Base-by-base conservation (phyloP, 2,888 invertebrate genomes). In the Reticulitermes lucifugus region DNA sequence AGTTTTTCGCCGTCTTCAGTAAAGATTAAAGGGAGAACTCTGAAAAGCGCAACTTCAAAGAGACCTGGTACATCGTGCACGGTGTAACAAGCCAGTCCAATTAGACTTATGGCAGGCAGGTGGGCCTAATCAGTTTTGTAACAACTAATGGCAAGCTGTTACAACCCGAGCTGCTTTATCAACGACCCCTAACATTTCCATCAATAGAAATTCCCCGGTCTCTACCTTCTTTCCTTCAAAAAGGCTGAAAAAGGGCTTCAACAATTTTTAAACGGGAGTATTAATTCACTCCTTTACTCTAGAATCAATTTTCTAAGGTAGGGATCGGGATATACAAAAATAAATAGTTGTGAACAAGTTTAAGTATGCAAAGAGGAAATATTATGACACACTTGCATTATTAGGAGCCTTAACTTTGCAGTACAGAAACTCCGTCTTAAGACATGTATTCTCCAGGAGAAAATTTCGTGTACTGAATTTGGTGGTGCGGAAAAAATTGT, bases 81-180 rank as follows among this genome's bases (percentile, higher is more conserved):
- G 46, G 51, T n/a, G 77, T 84, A 84, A 84, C 84, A 79, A 84
- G 65, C 35, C 59, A 41, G 41, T 55, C 77, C 84, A 84, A 84
- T 84, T 65, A 84, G 81, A 81, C 12, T 25, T 25, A 22, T 35
- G 46, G 46, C 46, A 29, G 81, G 65, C 81, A 81, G 81, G 81
- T 81, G 35, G 35, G 35, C 35, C 35, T 35, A 81, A 81, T 81
- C 81, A 65, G 81, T 81, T 81, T 70, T 60, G 46, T 65, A 14
- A 81, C 81, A 43, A 43, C 81, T 81, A 81, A 81, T 81, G 65
- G 70, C n/a, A 43, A 41, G 18, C 77, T 18, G 75, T 43, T 71
- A 71, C 71, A 71, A 35, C 14, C 29, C 71, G 9, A 71, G 12
- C 35, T 18, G 75, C 43, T 75, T 46, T n/a, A 75, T 75, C 43